Evolutionary conservation across 2,113 vertebrate genomes (phyloP).

Genomic region (Megatriorchis doriae): DNA sequence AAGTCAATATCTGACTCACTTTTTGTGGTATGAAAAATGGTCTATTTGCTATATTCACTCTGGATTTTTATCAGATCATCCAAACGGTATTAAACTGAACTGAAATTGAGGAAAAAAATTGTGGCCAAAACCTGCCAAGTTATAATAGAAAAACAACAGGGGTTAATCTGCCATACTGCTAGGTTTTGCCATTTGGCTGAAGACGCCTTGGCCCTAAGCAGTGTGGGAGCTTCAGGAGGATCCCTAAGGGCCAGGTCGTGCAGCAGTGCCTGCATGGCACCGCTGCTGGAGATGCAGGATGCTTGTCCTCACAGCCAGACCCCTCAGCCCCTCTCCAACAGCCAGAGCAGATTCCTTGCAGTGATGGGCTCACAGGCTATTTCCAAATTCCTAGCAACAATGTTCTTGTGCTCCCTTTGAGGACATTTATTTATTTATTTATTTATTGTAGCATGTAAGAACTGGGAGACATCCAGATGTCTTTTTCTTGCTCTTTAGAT

Average conservation of each 20-base stretch:
- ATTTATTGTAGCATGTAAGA: background rate
- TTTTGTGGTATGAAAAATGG: slow-evolving; percentile 40
- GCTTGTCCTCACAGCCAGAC: background rate
- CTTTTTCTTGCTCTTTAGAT: background rate
- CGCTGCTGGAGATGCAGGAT: background rate
- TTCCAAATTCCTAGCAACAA: background rate
- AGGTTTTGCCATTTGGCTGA: background rate
- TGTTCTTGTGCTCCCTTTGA: background rate
- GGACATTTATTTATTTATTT: background rate
- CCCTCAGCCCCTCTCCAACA: background rate
- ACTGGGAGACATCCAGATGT: background rate
- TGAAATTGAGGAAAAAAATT: background rate
- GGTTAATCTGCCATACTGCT: background rate
- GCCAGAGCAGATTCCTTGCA: background rate
- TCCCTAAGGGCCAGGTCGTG: background rate
- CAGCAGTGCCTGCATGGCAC: background rate
- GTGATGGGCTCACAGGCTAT: background rate
- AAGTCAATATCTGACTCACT: slow-evolving; percentile 60
- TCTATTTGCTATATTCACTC: background rate
- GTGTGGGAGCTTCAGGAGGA: background rate
- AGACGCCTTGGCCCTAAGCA: background rate
- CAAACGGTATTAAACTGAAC: background rate
- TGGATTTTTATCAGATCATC: slow-evolving; percentile 29
- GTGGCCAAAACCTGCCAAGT: background rate
- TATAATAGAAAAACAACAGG: background rate